A percentile compares a stretch with the other conserved stretches of the same genome.
Conservation (phyloP, 2,797 vertebrate species). For the Lagodon rhomboides region DNA sequence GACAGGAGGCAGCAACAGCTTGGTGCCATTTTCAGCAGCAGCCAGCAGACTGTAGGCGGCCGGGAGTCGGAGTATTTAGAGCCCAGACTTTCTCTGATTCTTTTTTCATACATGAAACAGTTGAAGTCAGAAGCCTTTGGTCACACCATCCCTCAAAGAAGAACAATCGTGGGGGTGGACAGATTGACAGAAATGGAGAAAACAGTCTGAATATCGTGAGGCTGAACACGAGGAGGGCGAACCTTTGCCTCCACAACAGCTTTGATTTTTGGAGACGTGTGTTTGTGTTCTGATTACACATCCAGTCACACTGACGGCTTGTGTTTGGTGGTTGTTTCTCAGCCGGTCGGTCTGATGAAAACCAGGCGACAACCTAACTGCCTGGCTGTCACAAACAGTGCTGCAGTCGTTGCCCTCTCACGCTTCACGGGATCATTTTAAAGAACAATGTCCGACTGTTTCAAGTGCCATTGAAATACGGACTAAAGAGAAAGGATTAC, state of each 20-base stretch:
- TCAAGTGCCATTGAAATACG: too few relatives aligned
- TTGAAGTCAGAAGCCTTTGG: constrained; percentile 14
- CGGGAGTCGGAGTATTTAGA: constrained; percentile 32
- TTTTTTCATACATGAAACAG: constrained; percentile 17
- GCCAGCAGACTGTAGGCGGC: constrained; percentile 35
- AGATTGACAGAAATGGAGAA: constrained; percentile 13
- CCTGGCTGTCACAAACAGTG: too few relatives aligned
- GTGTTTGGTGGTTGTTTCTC: neutral
- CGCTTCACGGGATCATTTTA: too few relatives aligned
- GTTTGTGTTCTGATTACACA: neutral
- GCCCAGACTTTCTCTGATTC: constrained; percentile 17
- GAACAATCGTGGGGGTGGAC: constrained; percentile 2
- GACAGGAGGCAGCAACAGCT: constrained; percentile 59
- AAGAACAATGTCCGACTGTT: too few relatives aligned
- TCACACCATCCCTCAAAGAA: constrained; percentile 14
- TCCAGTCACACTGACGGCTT: neutral
- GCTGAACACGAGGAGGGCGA: neutral
- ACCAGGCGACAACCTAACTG: too few relatives aligned
- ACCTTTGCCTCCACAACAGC: neutral
- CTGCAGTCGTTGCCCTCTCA: too few relatives aligned
- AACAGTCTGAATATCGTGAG: neutral
- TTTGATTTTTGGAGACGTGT: constrained; percentile 2
- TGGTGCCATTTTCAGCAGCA: constrained; percentile 29
- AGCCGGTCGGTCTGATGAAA: neutral
- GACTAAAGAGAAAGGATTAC: too few relatives aligned